A percentile compares a stretch with the other conserved stretches of the same genome.
Conservation (phyloP, 2,888 invertebrate species). For the Omphaloscelis lunosa region DNA sequence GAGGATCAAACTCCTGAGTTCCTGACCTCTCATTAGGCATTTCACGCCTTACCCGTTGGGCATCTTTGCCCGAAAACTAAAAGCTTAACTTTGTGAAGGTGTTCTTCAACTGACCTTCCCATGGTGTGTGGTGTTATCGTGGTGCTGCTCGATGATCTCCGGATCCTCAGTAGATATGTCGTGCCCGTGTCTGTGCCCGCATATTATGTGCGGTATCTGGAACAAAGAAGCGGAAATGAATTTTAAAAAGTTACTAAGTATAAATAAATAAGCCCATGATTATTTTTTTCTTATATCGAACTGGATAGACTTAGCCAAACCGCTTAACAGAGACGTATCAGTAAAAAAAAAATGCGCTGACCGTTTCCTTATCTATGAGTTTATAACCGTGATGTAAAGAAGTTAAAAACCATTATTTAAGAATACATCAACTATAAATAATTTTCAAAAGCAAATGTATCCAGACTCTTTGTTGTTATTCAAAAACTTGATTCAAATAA, state of each 20-base stretch:
- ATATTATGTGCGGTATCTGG: slow-evolving; percentile 77
- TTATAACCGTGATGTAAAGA: no score
- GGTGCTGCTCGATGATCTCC: slow-evolving; percentile 76
- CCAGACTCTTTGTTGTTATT: neutral
- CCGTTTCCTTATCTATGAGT: no score
- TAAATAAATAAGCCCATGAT: neutral
- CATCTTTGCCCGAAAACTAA: neutral
- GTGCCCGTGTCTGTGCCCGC: slow-evolving; percentile 84
- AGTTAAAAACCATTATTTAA: no score
- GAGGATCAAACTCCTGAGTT: neutral
- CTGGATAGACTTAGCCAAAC: no score
- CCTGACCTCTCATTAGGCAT: neutral
- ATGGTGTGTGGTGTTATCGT: slow-evolving; percentile 84
- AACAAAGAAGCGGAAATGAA: slow-evolving; percentile 68
- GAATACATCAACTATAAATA: no score
- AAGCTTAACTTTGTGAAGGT: neutral
- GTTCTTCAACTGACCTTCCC: slow-evolving; percentile 79
- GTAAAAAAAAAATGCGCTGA: no score
- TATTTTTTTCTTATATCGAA: no score
- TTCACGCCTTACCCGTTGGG: neutral
- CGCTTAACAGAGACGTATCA: no score
- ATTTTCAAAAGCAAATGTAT: no score
- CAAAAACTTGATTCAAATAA: neutral
- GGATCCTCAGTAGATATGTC: slow-evolving; percentile 86
- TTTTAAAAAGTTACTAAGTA: no score